phyloP scores from a whole-genome alignment of 2,113 vertebrate species.

The Cyanoramphus novaezelandiae region DNA sequence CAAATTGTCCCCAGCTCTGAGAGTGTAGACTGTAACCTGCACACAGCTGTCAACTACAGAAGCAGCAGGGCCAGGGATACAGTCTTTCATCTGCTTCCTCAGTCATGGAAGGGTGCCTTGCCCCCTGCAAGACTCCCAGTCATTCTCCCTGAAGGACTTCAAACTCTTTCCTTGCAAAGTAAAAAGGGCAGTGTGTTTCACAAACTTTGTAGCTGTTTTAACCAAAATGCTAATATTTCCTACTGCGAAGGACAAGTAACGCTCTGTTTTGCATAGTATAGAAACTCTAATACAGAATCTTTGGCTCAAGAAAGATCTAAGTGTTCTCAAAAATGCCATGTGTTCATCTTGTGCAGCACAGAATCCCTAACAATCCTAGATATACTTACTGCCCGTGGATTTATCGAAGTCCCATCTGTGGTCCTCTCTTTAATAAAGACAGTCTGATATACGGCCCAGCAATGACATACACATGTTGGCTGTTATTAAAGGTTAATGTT shows the following conservation, averaged over 20 bases:
- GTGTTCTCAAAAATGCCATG: background rate
- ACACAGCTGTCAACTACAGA: background rate
- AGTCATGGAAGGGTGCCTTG: background rate
- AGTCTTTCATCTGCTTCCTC: background rate
- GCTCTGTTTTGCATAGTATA: background rate
- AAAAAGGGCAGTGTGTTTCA: background rate
- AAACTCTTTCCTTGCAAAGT: background rate
- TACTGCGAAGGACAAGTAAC: background rate
- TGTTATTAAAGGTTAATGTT: background rate
- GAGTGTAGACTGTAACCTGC: background rate
- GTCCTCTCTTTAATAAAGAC: background rate
- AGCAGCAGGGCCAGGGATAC: background rate
- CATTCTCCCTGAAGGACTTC: background rate
- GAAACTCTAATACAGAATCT: background rate
- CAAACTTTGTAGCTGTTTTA: background rate
- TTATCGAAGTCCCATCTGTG: accelerated
- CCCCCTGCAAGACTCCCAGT: background rate
- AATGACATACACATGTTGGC: background rate
- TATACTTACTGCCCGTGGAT: background rate
- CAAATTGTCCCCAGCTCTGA: background rate
- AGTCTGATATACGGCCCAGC: too few species aligned
- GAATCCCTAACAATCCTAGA: background rate
- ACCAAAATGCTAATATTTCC: background rate
- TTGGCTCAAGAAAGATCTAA: background rate
- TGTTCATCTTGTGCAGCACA: background rate